Evolutionary conservation across 2,797 vertebrate genomes (phyloP).

Genomic region (Hydrocynus forskahlii): DNA sequence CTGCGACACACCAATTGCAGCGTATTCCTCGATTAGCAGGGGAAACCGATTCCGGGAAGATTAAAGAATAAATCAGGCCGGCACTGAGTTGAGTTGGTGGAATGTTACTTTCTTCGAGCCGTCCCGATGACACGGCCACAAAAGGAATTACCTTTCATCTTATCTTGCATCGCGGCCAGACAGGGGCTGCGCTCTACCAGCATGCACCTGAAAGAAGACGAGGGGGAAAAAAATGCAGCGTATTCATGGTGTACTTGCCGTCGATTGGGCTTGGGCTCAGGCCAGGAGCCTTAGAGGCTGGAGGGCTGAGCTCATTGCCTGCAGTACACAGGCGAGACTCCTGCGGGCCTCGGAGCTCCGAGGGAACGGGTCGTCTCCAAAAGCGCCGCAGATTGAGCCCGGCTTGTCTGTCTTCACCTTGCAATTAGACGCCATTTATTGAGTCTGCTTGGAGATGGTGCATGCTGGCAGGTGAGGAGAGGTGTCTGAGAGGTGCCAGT

Average conservation of each 20-base stretch:
- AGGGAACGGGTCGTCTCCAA: conserved; percentile 71
- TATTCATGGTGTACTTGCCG: conserved; percentile 48
- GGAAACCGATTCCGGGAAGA: conserved; percentile 8
- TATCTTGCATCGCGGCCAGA: conserved; percentile 32
- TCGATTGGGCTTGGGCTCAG: conserved; percentile 50
- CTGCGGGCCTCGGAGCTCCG: conserved; percentile 59
- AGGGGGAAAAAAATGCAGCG: conserved; percentile 45
- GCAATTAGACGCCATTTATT: conserved; percentile 82
- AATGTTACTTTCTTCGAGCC: conserved; percentile 27
- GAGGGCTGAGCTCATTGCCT: conserved; percentile 47
- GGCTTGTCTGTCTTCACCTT: conserved; percentile 78
- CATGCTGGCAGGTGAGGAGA: conserved; percentile 75
- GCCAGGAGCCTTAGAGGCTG: conserved; percentile 58
- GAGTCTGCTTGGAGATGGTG: conserved; percentile 75
- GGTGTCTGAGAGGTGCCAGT: conserved; percentile 73
- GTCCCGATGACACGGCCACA: conserved; percentile 25
- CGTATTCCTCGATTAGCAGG: conserved; percentile 7
- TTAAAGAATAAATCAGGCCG: conserved; percentile 19
- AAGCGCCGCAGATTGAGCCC: conserved; percentile 72
- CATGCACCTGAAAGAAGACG: conserved; percentile 9
- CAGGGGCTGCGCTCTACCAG: conserved; percentile 40
- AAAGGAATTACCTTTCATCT: conserved; percentile 45
- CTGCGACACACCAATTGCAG: neutral
- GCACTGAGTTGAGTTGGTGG: conserved; percentile 3
- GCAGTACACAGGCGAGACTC: conserved; percentile 60